phyloP scores from a whole-genome alignment of 1,140 invertebrate species.

The Agrilus planipennis region DNA sequence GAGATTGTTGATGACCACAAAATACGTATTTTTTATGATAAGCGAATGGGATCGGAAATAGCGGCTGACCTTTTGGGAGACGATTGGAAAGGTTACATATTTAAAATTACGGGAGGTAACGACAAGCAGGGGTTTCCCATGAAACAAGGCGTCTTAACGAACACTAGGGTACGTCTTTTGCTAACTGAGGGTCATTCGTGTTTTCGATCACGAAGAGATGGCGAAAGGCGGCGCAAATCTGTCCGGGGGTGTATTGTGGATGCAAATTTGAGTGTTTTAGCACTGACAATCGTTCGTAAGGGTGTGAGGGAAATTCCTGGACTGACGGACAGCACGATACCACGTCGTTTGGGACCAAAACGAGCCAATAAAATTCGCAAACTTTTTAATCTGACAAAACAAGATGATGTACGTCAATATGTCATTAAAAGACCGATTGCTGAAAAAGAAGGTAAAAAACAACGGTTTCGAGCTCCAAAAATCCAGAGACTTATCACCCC shows the following conservation, averaged over 20 bases:
- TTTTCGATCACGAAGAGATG: slow-evolving; percentile 52
- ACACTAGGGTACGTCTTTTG: slow-evolving; percentile 53
- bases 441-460: slow-evolving; percentile 45
- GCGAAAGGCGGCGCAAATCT: slow-evolving; percentile 62
- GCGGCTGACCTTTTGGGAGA: slow-evolving; percentile 85
- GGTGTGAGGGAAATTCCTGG: slow-evolving; percentile 58
- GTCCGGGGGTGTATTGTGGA: slow-evolving; percentile 71
- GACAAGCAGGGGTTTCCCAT: slow-evolving; percentile 99
- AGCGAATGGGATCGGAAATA: slow-evolving; percentile 92
- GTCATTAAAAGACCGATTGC: slow-evolving; percentile 55
- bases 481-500: slow-evolving; percentile 69
- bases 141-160: slow-evolving; percentile 48
- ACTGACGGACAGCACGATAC: slow-evolving; percentile 57
- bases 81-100: slow-evolving; percentile 97
- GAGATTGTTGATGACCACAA: slow-evolving; percentile 97
- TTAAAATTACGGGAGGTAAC: slow-evolving; percentile 91
- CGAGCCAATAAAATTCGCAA: slow-evolving; percentile 63
- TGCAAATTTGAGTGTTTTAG: slow-evolving; percentile 53
- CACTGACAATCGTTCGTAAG: slow-evolving; percentile 56
- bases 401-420: slow-evolving; percentile 65
- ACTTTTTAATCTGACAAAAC: slow-evolving; percentile 61
- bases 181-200: slow-evolving; percentile 58
- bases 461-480: slow-evolving; percentile 55
- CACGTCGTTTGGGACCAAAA: slow-evolving; percentile 61
- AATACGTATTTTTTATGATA: slow-evolving; percentile 92